Evolutionary conservation across 1,140 invertebrate species (phyloP), one percentile per base, ranked within the genome.

Genomic region (Cecropterus lyciades): DNA sequence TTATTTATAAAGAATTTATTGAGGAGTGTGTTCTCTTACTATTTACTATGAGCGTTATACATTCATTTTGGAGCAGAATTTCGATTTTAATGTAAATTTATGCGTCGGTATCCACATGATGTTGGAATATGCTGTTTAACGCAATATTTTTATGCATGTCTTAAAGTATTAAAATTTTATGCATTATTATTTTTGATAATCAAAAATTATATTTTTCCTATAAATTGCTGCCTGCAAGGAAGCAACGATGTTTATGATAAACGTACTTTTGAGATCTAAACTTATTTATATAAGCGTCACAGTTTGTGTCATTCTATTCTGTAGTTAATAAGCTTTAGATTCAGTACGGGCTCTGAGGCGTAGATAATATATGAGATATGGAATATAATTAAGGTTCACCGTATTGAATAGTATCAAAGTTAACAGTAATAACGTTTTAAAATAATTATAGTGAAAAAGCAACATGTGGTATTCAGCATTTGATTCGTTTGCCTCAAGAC

Each of bases 151-250:
- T 84, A 69, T 73, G 80, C 69, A 77, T 73, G 70, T 75, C 75
- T 79, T 80, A 74, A 80, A 84, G 78, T 73, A 75, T 72, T 72
- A 59, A 80, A 79, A 76, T 81, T 77, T 72, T 70, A 75, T 75
- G 82, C 71, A 77, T 74, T 85, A 78, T 91, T 91, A 91, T 91
- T 91, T 91, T 91, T 91, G 88, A 91, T 91, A 91, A 84, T 83
- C 82, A 84, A 76, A 83, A 88, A 74, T 79, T 85, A 85, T 90
- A 90, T 89, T 89, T 89, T 88, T 87, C 82, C 81, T 89, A 87
- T 82, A 56, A 69, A 67, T 80, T 83, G 81, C 79, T 77, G 75
- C 80, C 86, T 91, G 63, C 73, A 82, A 87, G 85, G 86, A 76
- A 77, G 72, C 78, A 70, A 70, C 71, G 70, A 67, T 69, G 70